These are phyloP conservation scores for Phasianus colchicus DNA, from an alignment of 2,113 vertebrate species.

Conservation along the genomic window DNA sequence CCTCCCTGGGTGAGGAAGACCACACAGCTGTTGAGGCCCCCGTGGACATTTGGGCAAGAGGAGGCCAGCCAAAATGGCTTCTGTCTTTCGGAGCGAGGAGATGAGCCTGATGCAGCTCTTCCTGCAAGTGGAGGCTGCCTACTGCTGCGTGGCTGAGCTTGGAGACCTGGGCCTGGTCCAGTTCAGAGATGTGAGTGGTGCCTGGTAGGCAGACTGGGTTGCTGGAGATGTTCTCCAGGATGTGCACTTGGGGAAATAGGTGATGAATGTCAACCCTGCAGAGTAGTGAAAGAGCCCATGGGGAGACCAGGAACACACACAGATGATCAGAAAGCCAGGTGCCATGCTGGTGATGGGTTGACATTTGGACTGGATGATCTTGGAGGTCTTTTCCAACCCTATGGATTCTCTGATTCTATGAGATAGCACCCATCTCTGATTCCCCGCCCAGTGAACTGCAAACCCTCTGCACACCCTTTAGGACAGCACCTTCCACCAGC, in stretches of 20 bases:
- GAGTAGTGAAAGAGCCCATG: not conserved
- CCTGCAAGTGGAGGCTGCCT: conserved; percentile 84
- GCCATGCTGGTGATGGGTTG: too few relatives aligned
- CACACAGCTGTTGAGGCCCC: not conserved
- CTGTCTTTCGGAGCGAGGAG: conserved; percentile 82
- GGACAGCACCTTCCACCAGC: not conserved
- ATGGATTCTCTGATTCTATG: too few relatives aligned
- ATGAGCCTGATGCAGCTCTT: conserved; percentile 84
- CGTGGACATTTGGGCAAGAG: not conserved
- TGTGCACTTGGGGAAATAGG: not conserved
- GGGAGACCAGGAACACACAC: fast-evolving
- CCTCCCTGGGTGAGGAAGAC: not conserved
- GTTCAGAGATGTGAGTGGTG: conserved; percentile 83
- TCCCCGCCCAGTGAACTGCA: too few relatives aligned
- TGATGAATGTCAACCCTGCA: not conserved
- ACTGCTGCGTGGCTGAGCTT: conserved; percentile 83
- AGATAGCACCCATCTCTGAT: fast-evolving
- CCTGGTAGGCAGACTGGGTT: not conserved
- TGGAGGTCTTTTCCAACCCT: too few relatives aligned
- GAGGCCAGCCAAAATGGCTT: conserved; percentile 57
- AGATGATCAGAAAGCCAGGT: not conserved
- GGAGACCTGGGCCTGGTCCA: conserved; percentile 85
- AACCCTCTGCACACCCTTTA: not conserved
- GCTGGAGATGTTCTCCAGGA: fast-evolving
- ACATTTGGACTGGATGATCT: too few relatives aligned